These are phyloP conservation scores for Megaustenia siamemsis DNA, from an alignment of 2,888 invertebrate genomes.

Conservation along the genomic window DNA sequence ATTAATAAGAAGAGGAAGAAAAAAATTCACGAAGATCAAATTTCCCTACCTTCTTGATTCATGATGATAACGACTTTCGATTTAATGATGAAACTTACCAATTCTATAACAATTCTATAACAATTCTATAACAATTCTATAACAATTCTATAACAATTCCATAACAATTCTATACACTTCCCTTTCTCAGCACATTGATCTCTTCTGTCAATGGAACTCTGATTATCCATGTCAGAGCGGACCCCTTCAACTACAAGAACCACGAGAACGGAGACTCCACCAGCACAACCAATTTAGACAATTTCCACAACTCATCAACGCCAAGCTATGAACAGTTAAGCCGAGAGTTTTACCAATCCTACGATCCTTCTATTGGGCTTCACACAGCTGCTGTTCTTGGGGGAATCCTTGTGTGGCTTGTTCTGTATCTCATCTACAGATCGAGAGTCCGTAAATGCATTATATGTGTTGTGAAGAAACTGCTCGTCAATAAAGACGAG, in stretches of 20 bases:
- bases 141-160: too few relatives aligned
- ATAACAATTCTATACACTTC: background rate
- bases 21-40: too few relatives aligned
- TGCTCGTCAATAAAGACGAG: background rate
- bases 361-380: slow-evolving; percentile 68
- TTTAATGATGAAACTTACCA: too few relatives aligned
- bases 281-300: slow-evolving; percentile 29
- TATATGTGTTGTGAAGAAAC: slow-evolving; percentile 36
- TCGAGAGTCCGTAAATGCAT: slow-evolving; percentile 61
- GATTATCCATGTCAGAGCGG: background rate
- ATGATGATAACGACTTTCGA: too few relatives aligned
- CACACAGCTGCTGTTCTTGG: slow-evolving; percentile 69
- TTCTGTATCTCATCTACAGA: slow-evolving; percentile 66
- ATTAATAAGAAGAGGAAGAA: too few relatives aligned
- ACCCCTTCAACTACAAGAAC: slow-evolving; percentile 12
- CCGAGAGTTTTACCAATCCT: slow-evolving; percentile 63
- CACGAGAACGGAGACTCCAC: background rate
- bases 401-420: slow-evolving; percentile 65
- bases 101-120: too few relatives aligned
- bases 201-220: slow-evolving; percentile 25
- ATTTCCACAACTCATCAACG: slow-evolving; percentile 8
- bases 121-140: too few relatives aligned
- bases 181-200: slow-evolving; percentile 17
- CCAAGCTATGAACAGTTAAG: slow-evolving; percentile 48
- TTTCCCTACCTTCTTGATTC: too few relatives aligned